Base-by-base conservation (phyloP, 2,888 invertebrate species). In the Galerucella nymphaeae region DNA sequence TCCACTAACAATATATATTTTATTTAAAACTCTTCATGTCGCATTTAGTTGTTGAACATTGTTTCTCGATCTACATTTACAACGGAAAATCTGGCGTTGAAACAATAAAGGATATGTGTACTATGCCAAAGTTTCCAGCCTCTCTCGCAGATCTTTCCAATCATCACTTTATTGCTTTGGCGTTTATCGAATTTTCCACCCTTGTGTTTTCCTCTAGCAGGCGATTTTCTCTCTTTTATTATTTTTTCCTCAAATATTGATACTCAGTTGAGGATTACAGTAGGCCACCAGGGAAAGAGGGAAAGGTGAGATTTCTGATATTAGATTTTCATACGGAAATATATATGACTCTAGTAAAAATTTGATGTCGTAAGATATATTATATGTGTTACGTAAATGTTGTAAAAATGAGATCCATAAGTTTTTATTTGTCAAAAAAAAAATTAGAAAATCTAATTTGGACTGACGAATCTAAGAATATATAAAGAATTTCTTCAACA, bases 141-240 rank as follows among this genome's bases (percentile, higher is more conserved):
- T 79, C 81, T 82, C 79, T 80, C 82, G 79, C 80, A 81, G 82
- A 80, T 82, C 82, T 81, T 78, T 82, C 83, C 85, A 85, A 85
- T 86, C 85, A 86, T 85, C 84, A 82, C 83, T 85, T 85, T 85
- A 85, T 86, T 84, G 85, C 84, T 82, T 84, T 84, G 83, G 80
- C 83, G 83, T 82, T 83, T 85, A 84, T 85, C 85, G 85, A 85
- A 85, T 86, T 85, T 85, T 84, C 83, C 83, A 80, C 83, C 79
- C 82, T 81, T 78, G 82, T 80, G 81, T 82, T 84, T 84, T 83
- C 77, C 71, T 66, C 48, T 42, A 62, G 66, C 63, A 42, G 67
- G 18, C 48, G 67, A 72, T 72, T 63, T 71, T 67, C 41, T 67
- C 41, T 20, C 50, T 67, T 72, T 66, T 72, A 72, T 67, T 72